A percentile compares a stretch with the other conserved stretches of the same genome.
Conservation (phyloP, 2,888 invertebrate genomes). For the Emmelina monodactyla region DNA sequence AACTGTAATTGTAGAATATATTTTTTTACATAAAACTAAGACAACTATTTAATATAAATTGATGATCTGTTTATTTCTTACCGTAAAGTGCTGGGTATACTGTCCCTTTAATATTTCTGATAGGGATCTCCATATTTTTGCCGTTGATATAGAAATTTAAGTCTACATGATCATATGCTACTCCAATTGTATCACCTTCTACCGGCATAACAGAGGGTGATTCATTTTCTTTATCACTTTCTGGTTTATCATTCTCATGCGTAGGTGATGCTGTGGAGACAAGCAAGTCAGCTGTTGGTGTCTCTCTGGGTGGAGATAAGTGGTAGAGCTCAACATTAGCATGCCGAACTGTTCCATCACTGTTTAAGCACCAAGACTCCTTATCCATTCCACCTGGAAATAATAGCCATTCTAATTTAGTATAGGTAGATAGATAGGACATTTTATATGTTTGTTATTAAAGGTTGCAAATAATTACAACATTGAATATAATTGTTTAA, state of each 20-base stretch:
- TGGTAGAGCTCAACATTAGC: slow-evolving; percentile 81
- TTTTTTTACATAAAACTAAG: background rate
- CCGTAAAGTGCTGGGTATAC: slow-evolving; percentile 94
- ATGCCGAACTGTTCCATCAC: slow-evolving; percentile 87
- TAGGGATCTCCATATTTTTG: slow-evolving; percentile 81
- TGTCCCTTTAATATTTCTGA: slow-evolving; percentile 88
- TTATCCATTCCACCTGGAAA: slow-evolving; percentile 81
- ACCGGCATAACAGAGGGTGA: slow-evolving; percentile 67
- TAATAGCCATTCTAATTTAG: no score
- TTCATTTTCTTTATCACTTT: slow-evolving; percentile 29
- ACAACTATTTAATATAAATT: background rate
- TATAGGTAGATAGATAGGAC: no score
- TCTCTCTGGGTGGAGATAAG: slow-evolving; percentile 54
- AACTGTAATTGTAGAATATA: slow-evolving; percentile 72
- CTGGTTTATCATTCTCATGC: slow-evolving; percentile 31
- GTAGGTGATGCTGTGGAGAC: slow-evolving; percentile 41
- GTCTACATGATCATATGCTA: slow-evolving; percentile 96
- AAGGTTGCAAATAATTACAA: no score
- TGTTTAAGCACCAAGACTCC: slow-evolving; percentile 93
- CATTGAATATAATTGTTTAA: no score
- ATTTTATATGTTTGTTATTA: no score
- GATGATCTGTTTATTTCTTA: slow-evolving; percentile 46
- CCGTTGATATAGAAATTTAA: slow-evolving; percentile 95
- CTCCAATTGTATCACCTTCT: slow-evolving; percentile 94
- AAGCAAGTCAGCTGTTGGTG: slow-evolving; percentile 48